Evolutionary conservation across 2,888 invertebrate species (phyloP).

Genomic region (Chrysina gloriosa): DNA sequence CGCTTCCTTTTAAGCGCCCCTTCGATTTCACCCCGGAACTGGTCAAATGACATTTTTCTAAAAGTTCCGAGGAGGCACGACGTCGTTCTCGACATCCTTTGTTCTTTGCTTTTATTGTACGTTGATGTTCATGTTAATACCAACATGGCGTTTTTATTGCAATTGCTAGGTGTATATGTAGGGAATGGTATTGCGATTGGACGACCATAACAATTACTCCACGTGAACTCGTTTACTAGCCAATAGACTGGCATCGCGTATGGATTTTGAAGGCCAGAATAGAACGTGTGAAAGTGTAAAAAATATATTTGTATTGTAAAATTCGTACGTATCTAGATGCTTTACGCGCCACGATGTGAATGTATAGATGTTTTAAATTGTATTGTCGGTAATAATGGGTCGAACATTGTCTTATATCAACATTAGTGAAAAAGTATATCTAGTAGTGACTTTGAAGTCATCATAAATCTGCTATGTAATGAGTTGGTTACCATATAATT

Average conservation of each 20-base stretch:
- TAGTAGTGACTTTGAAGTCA: no score
- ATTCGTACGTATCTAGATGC: no score
- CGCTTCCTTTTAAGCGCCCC: not conserved
- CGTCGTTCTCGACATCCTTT: not conserved
- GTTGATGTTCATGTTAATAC: conserved; percentile 12
- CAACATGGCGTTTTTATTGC: conserved; percentile 29
- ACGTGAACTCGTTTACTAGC: conserved; percentile 7
- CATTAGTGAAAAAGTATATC: no score
- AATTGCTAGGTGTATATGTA: conserved; percentile 6
- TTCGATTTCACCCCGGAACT: not conserved
- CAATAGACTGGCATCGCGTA: conserved; percentile 7
- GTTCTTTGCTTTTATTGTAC: not conserved
- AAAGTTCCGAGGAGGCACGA: not conserved
- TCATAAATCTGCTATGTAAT: no score
- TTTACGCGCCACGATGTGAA: no score
- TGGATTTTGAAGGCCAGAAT: conserved; percentile 13
- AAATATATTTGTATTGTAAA: not conserved
- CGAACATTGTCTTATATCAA: no score
- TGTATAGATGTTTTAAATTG: no score
- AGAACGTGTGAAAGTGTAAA: conserved; percentile 6
- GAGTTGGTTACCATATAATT: no score
- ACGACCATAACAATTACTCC: conserved; percentile 23
- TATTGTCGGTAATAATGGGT: no score
- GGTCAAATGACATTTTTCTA: conserved; percentile 13
- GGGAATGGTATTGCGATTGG: conserved; percentile 13